These are phyloP conservation scores for Cynocephalus volans DNA, from an alignment of 2,113 vertebrate species.

Conservation along the genomic window DNA sequence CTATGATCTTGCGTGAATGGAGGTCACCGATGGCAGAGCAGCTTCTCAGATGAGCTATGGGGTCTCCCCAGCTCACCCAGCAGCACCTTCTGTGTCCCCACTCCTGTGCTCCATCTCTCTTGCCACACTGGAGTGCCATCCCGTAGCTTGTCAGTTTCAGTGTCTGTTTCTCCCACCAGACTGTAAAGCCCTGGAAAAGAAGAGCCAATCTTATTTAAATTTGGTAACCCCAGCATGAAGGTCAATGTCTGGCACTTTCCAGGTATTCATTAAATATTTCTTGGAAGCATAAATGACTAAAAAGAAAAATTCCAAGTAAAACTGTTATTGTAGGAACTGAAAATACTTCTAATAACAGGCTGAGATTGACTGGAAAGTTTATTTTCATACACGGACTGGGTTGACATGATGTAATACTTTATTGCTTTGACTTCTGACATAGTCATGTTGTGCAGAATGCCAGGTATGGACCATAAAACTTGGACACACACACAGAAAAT, in stretches of 20 bases:
- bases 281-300: neutral
- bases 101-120: neutral
- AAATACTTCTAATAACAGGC: neutral
- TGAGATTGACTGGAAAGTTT: neutral
- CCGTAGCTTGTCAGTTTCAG: neutral
- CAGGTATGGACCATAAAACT: neutral
- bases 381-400: neutral
- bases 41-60: neutral
- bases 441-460: neutral
- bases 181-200: neutral
- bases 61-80: neutral
- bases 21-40: neutral
- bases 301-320: neutral
- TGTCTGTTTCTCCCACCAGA: neutral
- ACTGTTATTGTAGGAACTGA: neutral
- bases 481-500: neutral
- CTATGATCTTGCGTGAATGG: neutral
- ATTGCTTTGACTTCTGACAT: conserved; percentile 27
- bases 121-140: no score
- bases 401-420: neutral
- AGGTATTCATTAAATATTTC: conserved; percentile 29
- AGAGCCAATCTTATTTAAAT: neutral
- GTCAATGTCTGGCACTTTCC: neutral
- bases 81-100: neutral
- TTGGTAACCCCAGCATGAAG: neutral